Conservation (phyloP, 2,797 vertebrate genomes). For the Crotalus adamanteus region DNA sequence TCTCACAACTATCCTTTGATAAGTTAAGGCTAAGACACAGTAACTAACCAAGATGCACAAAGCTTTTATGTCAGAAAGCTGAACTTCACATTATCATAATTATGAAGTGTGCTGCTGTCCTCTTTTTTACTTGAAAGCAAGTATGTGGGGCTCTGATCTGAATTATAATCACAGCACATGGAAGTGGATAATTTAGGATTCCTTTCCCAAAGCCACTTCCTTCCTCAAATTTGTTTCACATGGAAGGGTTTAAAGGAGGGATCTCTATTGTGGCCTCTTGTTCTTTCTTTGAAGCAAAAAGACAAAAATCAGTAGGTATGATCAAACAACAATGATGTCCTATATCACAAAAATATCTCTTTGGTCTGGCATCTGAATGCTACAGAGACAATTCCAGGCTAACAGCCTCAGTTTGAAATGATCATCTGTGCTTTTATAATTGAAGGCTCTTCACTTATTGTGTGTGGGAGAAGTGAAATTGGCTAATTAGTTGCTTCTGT, state of each 20-base stretch:
- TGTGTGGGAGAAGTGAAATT: background rate
- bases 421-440: background rate
- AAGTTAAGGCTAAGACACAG: background rate
- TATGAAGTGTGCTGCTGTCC: background rate
- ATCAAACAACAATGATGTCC: background rate
- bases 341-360: background rate
- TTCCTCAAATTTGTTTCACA: background rate
- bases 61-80: background rate
- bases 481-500: constrained; percentile 3
- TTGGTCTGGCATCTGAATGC: background rate
- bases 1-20: background rate
- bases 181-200: background rate
- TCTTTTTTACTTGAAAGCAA: background rate
- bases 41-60: background rate
- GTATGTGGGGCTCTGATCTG: background rate
- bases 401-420: background rate
- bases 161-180: background rate
- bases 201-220: background rate
- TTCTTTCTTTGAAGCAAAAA: background rate
- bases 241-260: background rate
- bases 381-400: background rate
- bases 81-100: background rate
- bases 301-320: background rate
- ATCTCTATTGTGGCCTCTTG: background rate
- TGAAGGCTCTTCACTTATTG: background rate